Base-by-base conservation (phyloP, 2,888 invertebrate genomes). In the Polymixis lichenea region DNA sequence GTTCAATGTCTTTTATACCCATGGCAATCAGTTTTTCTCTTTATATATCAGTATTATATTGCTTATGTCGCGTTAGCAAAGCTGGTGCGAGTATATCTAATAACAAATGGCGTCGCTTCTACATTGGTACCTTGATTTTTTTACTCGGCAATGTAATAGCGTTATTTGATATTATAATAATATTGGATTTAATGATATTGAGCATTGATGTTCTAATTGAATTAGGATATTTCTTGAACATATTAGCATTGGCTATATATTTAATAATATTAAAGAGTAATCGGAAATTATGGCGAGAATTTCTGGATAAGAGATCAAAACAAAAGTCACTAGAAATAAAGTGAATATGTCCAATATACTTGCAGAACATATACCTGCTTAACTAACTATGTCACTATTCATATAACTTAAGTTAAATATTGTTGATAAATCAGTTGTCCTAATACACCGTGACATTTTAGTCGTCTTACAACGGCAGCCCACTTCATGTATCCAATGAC, bases 81-180 rank as follows among this genome's bases (percentile, higher is more conserved):
- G 8, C 46, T 49, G 22, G 17, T 2, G 17, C 55, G 0, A 38
- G 25, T 51, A 53, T 56, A 17, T 32, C 77, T 2, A 8, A 17
- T 53, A 53, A 77, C 4, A 77, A 51, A 77, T 68, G 68, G 68
- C 77, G 67, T 55, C 61, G 77, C 19, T 68, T 77, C 19, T 77
- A 77, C 22, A 38, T 62, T 28, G 77, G 55, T 17, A 49, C 68
- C 0, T 67, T 67, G n/a, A 77, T 77, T 77, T 67, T 77, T 61
- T 9, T 22, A 4, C 53, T 22, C 53, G 38, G 75, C 25, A 64
- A 71, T 49, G 32, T 64, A 15, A 8, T 64, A 13, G 32, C 53
- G 53, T 53, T 53, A 19, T 61, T 60, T 69, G 28, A 60, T 19
- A 19, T 78, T 43, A 4, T 78, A 22, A 28, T 13, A 17, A 68